Evolutionary conservation across 2,888 invertebrate species (phyloP).

Genomic region (Anoncus sp.): DNA sequence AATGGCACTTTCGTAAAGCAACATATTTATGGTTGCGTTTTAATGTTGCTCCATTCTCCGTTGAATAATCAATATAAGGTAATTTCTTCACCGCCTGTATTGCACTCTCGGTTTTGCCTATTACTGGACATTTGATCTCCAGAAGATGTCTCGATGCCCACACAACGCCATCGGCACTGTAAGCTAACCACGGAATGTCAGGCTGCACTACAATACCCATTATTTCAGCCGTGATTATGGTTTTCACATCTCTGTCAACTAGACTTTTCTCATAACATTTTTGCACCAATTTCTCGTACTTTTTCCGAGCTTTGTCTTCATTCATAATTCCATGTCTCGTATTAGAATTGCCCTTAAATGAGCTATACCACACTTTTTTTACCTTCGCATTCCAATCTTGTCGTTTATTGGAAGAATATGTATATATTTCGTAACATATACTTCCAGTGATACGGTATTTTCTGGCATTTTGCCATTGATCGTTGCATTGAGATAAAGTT

Average conservation of each 20-base stretch:
- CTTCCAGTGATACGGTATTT: no score
- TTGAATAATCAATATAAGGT: background rate
- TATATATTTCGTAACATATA: no score
- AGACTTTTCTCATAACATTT: no score
- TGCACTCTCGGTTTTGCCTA: background rate
- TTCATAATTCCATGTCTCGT: constrained; percentile 14
- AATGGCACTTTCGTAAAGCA: constrained; percentile 7
- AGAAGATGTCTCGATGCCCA: constrained; percentile 6
- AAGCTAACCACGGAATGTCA: constrained; percentile 41
- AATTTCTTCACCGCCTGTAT: background rate
- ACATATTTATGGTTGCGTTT: constrained; percentile 21
- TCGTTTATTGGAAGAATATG: no score
- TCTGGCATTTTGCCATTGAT: no score
- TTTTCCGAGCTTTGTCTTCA: constrained; percentile 27
- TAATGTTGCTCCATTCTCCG: background rate
- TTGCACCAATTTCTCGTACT: constrained; percentile 9
- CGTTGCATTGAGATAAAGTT: no score
- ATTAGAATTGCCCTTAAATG: constrained; percentile 18
- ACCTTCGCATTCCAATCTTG: background rate
- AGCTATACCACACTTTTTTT: background rate
- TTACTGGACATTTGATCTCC: constrained; percentile 48
- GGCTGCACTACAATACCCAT: constrained; percentile 31
- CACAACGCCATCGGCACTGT: constrained; percentile 38
- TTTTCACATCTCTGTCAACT: no score
- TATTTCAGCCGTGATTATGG: background rate